phyloP scores from a whole-genome alignment of 2,113 vertebrate genomes.

The Nanorana parkeri region DNA sequence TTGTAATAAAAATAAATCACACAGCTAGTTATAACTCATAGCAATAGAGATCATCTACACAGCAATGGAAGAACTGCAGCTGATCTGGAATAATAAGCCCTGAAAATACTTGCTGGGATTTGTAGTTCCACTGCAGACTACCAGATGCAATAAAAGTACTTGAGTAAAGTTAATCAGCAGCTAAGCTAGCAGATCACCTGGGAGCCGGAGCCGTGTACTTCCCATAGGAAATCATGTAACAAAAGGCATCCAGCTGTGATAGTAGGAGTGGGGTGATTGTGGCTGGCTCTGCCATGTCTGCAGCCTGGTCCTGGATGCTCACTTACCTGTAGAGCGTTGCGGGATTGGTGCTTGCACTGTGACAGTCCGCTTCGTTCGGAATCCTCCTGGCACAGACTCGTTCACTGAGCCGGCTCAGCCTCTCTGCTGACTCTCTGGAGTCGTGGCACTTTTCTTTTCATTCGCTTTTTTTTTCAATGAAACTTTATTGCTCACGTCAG shows the following conservation, averaged over 20 bases:
- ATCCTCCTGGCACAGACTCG: slow-evolving; percentile 19
- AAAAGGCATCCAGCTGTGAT: neutral
- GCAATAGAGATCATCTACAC: neutral
- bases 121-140: neutral
- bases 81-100: neutral
- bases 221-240: too few species aligned
- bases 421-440: slow-evolving; percentile 53
- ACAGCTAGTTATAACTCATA: neutral
- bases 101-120: neutral
- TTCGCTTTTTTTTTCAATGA: slow-evolving; percentile 30
- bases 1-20: too few species aligned
- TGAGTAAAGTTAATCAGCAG: too few species aligned
- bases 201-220: too few species aligned
- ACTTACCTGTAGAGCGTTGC: neutral
- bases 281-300: too few species aligned
- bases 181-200: too few species aligned
- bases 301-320: neutral
- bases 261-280: neutral
- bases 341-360: neutral
- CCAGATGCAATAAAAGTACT: too few species aligned
- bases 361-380: neutral
- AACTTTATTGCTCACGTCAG: slow-evolving; percentile 41
- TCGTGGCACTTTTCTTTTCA: slow-evolving; percentile 54
- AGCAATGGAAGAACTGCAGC: too few species aligned
- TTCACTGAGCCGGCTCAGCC: slow-evolving; percentile 39